Conservation (phyloP, 2,113 vertebrate species). For the Bathybates hornii region DNA sequence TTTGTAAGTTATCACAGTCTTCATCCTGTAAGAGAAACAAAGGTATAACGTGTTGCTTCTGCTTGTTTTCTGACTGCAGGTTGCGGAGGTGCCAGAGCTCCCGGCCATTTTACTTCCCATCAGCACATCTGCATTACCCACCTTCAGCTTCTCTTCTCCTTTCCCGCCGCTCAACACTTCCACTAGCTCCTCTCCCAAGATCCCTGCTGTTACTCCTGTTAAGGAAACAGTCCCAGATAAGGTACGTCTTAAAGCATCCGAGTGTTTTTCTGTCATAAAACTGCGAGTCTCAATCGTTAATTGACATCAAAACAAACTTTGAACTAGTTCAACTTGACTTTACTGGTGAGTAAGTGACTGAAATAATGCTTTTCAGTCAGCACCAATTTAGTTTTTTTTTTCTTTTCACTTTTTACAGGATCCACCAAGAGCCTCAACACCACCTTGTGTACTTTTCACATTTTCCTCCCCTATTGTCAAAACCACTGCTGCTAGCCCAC, state of each 20-base stretch:
- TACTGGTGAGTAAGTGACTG: not conserved
- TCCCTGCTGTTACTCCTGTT: slow-evolving; percentile 35
- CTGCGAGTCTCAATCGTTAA: not conserved
- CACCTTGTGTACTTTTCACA: slow-evolving; percentile 78
- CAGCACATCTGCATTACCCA: slow-evolving; percentile 77
- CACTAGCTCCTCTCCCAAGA: slow-evolving; percentile 36
- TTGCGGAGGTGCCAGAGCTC: slow-evolving; percentile 75
- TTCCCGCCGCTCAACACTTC: slow-evolving; percentile 44
- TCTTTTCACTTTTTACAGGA: slow-evolving; percentile 38
- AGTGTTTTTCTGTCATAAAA: not conserved
- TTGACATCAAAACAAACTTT: not conserved
- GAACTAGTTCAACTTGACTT: not conserved
- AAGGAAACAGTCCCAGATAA: slow-evolving; percentile 39
- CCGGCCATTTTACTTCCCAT: slow-evolving; percentile 86
- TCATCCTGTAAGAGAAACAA: not conserved
- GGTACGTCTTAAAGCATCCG: slow-evolving; percentile 20
- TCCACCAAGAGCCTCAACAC: slow-evolving; percentile 29
- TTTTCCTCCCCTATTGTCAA: slow-evolving; percentile 97
- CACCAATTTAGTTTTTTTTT: not conserved
- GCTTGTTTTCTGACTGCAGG: slow-evolving; percentile 43
- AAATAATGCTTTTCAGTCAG: not conserved
- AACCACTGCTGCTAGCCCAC: slow-evolving; percentile 84
- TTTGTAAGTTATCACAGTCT: not conserved
- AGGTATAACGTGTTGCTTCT: not conserved
- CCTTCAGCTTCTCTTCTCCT: slow-evolving; percentile 80